Percentiles rank a stretch among this genome's conserved stretches.
These are phyloP conservation scores for Dascillus cervinus DNA, from an alignment of 2,888 invertebrate species.

Conservation along the genomic window DNA sequence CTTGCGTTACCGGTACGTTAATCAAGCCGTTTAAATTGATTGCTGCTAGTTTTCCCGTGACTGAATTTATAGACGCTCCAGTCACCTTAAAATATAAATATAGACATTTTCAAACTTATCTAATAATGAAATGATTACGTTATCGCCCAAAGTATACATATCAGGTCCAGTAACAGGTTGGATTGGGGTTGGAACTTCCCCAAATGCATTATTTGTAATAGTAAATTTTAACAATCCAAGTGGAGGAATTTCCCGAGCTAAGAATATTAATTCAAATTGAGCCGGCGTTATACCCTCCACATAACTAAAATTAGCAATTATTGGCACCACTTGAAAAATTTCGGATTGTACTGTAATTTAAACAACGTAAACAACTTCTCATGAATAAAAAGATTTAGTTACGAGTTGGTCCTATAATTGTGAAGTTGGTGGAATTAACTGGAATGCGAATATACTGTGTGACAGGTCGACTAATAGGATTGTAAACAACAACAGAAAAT, in stretches of 20 bases:
- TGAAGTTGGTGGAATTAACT: slow-evolving; percentile 49
- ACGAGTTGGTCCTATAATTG: slow-evolving; percentile 49
- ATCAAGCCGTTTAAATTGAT: slow-evolving; percentile 42
- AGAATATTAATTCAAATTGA: slow-evolving; percentile 57
- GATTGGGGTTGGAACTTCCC: too few species aligned
- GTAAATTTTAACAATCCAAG: too few species aligned
- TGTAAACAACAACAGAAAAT: slow-evolving; percentile 73
- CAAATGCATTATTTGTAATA: slow-evolving; percentile 30
- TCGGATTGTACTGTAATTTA: too few species aligned
- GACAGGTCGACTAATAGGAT: slow-evolving; percentile 63
- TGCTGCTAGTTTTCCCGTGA: slow-evolving; percentile 42
- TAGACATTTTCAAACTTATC: slow-evolving; percentile 37
- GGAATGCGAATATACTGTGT: slow-evolving; percentile 58
- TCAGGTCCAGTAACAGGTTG: too few species aligned
- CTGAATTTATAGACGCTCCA: slow-evolving; percentile 45
- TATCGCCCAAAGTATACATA: too few species aligned
- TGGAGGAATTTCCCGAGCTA: slow-evolving; percentile 54
- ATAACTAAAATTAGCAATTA: slow-evolving; percentile 16
- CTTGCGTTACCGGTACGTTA: slow-evolving; percentile 46
- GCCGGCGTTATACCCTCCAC: slow-evolving; percentile 8
- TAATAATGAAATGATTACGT: too few species aligned
- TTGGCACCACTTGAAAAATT: slow-evolving; percentile 18
- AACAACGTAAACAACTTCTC: too few species aligned
- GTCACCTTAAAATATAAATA: slow-evolving; percentile 4
- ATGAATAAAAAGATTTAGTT: too few species aligned